Evolutionary conservation across 2,888 invertebrate species (phyloP), one percentile per base, ranked within the genome.

Genomic region (Nymphalis c-album): DNA sequence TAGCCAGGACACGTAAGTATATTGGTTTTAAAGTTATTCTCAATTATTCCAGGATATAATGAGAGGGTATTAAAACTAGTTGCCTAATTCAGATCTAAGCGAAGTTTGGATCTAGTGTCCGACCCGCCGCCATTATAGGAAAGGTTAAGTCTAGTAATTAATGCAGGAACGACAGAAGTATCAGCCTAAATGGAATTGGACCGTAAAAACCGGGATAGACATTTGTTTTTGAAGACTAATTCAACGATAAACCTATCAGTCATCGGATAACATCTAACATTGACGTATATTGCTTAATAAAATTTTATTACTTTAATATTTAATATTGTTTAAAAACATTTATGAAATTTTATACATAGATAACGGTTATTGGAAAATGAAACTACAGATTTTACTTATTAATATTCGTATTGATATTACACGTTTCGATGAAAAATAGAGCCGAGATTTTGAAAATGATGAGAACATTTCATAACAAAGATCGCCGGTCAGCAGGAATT

Each of bases 141-240:
- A 81, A 77, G 81, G 83, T 81, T 84, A 82, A 85, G 79, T 80
- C 84, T 81, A 79, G 81, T 83, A 84, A 85, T 85, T 83, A 84
- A 84, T 82, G 82, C 84, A 85, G 82, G 79, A 81, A 82, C 74
- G 77, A 74, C 75, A 69, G 71, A 31, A 57, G 57, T 62, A 66
- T 63, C 50, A 46, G 69, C 53, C 18, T 67, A 48, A n/a, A 31
- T 40, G 13, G 40, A 18, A 40, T 40, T 40, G 18, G 13, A 40
- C 40, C 18, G 57, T 57, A 57, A 17, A n/a, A n/a, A n/a, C n/a
- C n/a, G n/a, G n/a, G n/a, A 13, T 40, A 57, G 35, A 40, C 40
- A 57, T 57, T 57, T 57, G 13, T 40, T 57, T 57, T 18, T 40
- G 40, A 3, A 57, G 8, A 40, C 18, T 57, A 57, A 22, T 18